Base-by-base conservation (phyloP, 37 sponge, comb jelly and placozoan genomes). In the Petrosia ficiformis region DNA sequence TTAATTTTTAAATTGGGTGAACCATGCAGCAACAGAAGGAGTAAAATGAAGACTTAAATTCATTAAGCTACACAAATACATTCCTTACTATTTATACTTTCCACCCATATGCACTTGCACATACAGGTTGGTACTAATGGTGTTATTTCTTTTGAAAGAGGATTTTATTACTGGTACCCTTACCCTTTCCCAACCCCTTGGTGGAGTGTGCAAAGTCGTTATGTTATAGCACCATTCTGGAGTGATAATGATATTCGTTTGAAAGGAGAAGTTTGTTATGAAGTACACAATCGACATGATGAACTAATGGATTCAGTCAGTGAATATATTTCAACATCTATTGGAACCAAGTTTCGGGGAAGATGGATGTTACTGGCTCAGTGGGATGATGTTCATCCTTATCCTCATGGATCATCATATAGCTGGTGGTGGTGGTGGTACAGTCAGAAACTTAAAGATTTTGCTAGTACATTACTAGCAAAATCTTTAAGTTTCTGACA, bases 211-310 rank as follows among this genome's bases (percentile, higher is more conserved):
- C 11, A n/a, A 29, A 61, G 28, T 6, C 63, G 28, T 26, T 43
- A 76, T 26, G 74, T 90, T 44, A 74, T 88, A 28, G 89, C 93
- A 52, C 82, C 86, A 36, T 92, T 77, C 79, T 88, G 88, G 86
- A 42, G 74, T 56, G 89, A 92, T 43, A 70, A 65, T 57, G 91
- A 93, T 67, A 58, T 72, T 1, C 40, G 83, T 37, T 2, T 39
- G 6, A 56, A 25, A 26, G 94, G 94, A 0, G 22, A 35, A 25
- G 76, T 75, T 3, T 40, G 21, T 25, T 82, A 74, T 34, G 70
- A 68, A 21, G 34, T 57, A 2, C 28, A 67, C 43, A 2, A 8
- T 26, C 28, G 26, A 61, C 28, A 61, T 29, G n/a, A 29, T 22
- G 26, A 61, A 4, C 75, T 77, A 19, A 30, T 88, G 59, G 24